phyloP scores from a whole-genome alignment of 1,140 invertebrate genomes.

The Pteromalus puparum region DNA sequence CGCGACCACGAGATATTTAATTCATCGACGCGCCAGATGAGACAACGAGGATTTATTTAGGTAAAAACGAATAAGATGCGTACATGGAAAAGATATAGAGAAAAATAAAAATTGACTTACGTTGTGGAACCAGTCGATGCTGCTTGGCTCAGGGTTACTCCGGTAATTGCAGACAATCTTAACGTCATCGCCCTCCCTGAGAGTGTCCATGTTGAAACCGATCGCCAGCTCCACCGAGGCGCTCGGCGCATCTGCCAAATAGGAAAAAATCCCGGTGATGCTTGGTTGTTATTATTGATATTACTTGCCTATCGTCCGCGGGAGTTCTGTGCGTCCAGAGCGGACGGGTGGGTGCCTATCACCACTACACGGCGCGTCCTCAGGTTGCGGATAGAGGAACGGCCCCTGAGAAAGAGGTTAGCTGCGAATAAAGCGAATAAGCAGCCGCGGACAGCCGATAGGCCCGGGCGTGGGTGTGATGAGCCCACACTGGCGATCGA shows the following conservation, averaged over 20 bases:
- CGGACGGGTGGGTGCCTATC: too few relatives aligned
- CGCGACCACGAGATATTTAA: not conserved
- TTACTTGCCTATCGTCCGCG: not conserved
- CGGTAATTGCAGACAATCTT: slow-evolving; percentile 76
- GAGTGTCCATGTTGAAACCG: slow-evolving; percentile 69
- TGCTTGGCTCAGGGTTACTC: slow-evolving; percentile 76
- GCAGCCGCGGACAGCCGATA: too few relatives aligned
- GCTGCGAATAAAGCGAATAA: too few relatives aligned
- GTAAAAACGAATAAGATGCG: too few relatives aligned
- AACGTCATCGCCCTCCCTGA: slow-evolving; percentile 78
- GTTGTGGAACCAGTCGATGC: slow-evolving; percentile 77
- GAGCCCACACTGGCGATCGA: too few relatives aligned
- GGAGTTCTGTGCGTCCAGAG: too few relatives aligned
- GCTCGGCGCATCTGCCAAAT: slow-evolving; percentile 68
- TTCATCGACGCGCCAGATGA: not conserved
- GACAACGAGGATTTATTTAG: too few relatives aligned
- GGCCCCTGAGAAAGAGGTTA: too few relatives aligned
- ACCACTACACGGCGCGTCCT: too few relatives aligned
- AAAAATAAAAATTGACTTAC: slow-evolving; percentile 70
- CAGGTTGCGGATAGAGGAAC: too few relatives aligned
- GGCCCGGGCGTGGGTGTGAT: too few relatives aligned
- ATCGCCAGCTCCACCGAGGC: slow-evolving; percentile 67
- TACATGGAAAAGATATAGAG: not conserved
- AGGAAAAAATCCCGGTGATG: not conserved
- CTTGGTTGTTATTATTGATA: not conserved